Evolutionary conservation across 1,140 invertebrate genomes (phyloP), one percentile per base, ranked within the genome.

Genomic region (Eufriesea mexicana): DNA sequence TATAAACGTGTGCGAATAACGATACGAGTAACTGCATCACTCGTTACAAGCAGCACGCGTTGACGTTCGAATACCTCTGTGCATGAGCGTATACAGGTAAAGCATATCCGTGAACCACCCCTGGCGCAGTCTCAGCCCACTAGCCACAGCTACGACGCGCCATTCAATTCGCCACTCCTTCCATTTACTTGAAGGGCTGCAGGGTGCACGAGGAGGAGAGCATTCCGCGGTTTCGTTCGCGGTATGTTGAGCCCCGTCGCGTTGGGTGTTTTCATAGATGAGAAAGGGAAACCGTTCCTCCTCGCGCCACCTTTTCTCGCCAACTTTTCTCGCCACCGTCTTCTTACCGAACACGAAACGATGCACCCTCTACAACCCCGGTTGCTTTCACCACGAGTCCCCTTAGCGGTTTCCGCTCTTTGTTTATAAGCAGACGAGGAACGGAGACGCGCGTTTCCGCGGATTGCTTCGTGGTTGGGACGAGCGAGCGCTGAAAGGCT

Each of bases 291-390:
- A 45, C 20, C 12, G 35, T 25, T 54, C 45, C 45, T 66, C 73
- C 73, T 57, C 62, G 73, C 42, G 79, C 59, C 51, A 20, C 61
- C 25, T 49, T 49, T 47, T 67, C 72, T 67, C 42, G n/a, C 28
- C 28, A 7, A 35, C 45, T 49, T 59, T 57, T 70, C 66, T 73
- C 47, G 45, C 6, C 54, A 18, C 42, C 51, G 49, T 61, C 49
- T 68, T 55, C 62, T 78, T 79, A 49, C 77, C 76, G 77, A 79
- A 72, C 77, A 42, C 67, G 67, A 64, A 49, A 51, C n/a, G 59
- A 62, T 12, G 49, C 14, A 20, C 49, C 35, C 28, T 23, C 45
- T 14, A 35, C 35, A 35, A 35, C 35, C 25, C 18, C 61, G 23
- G 61, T 18, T 47, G 20, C 23, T 61, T 78, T 79, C 8, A 35